Conservation (phyloP, 2,888 invertebrate genomes). For the Aplocera efformata region DNA sequence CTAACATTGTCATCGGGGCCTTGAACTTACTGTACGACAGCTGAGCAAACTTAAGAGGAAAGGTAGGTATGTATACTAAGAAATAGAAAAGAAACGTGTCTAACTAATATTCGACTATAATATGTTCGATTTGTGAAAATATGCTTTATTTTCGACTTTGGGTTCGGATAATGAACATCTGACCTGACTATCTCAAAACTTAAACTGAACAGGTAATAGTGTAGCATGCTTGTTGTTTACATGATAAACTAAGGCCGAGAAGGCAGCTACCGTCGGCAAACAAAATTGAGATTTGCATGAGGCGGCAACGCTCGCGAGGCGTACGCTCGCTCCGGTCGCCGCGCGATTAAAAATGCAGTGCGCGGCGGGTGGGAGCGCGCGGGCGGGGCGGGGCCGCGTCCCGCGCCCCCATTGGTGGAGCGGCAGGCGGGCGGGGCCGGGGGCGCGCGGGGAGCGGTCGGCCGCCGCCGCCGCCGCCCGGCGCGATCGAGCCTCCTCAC, state of each 20-base stretch:
- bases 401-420: conserved; percentile 43
- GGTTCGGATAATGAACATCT: no score
- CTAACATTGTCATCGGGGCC: conserved; percentile 55
- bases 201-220: conserved; percentile 11
- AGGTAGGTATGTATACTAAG: conserved; percentile 35
- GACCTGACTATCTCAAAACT: background rate
- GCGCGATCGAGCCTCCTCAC: conserved; percentile 62
- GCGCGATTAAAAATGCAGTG: conserved; percentile 77
- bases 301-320: conserved; percentile 47
- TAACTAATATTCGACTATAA: conserved; percentile 26
- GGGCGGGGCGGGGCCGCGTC: conserved; percentile 58
- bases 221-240: conserved; percentile 46
- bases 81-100: conserved; percentile 37
- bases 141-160: no score
- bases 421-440: conserved; percentile 44
- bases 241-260: conserved; percentile 60
- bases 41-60: conserved; percentile 54
- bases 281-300: conserved; percentile 76
- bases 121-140: no score
- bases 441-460: conserved; percentile 46
- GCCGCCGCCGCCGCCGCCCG: conserved; percentile 57
- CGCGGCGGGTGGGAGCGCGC: conserved; percentile 63
- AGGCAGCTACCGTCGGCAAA: conserved; percentile 73
- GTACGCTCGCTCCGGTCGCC: conserved; percentile 67
- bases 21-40: conserved; percentile 62